Base-by-base conservation (phyloP, 2,888 invertebrate species). In the Camptogramma bilineatum region DNA sequence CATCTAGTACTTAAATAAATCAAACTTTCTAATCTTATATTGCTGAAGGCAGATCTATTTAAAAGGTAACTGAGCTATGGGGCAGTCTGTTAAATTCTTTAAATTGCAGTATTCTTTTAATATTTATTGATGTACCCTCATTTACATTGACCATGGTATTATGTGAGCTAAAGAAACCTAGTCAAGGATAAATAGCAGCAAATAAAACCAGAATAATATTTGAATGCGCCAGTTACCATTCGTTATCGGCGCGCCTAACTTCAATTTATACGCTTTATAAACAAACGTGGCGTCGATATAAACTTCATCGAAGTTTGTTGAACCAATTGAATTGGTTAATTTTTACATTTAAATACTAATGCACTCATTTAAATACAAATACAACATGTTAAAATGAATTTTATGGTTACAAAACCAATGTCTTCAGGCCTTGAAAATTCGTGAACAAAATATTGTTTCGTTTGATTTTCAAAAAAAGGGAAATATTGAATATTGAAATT, bases 191-290 rank as follows among this genome's bases (percentile, higher is more conserved):
- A 50, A 28, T 28, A 19, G 57, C 50, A 47, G 52, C 52, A 53
- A 57, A 61, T 64, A 61, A 62, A 64, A 52, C 28, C 52, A 52
- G 17, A 47, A 54, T 58, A 51, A 64, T 64, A 59, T 64, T 59
- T 54, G 54, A 57, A 60, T 67, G 64, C 62, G 58, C 69, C 55
- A 63, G 59, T 73, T 69, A 34, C 17, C 16, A 80, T 76, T 74
- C 72, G 76, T 87, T 87, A 88, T 87, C 87, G 73, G 72, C 79
- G 80, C 78, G 73, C 72, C 81, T 81, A 83, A 84, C 79, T 75
- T 70, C 74, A 76, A 82, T 82, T 82, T 81, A 71, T 78, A 82
- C 77, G 81, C 73, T 79, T 58, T 75, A 75, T 74, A 74, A 76
- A 73, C 72, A 72, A 70, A 60, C 69, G 72, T 52, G 61, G 62